Percentiles rank a stretch among this genome's conserved stretches.
phyloP scores from a whole-genome alignment of 1,140 invertebrate genomes.

The Cotesia glomerata region DNA sequence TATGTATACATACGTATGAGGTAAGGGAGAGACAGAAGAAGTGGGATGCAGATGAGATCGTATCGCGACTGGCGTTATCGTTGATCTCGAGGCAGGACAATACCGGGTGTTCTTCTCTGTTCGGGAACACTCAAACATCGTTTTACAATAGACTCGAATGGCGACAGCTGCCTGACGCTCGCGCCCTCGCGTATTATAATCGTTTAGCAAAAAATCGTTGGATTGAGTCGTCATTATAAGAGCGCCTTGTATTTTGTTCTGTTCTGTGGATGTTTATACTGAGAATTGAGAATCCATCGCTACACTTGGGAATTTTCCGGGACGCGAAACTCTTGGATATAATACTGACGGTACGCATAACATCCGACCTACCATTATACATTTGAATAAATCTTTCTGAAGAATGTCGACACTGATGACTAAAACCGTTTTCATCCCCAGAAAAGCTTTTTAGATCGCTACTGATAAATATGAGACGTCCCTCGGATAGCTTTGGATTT shows the following conservation, averaged over 20 bases:
- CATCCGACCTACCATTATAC: no score
- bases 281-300: neutral
- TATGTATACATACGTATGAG: slow-evolving; percentile 7
- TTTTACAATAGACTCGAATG: slow-evolving; percentile 57
- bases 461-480: no score
- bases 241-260: neutral
- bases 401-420: no score
- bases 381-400: no score
- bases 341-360: no score
- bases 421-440: no score
- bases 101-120: slow-evolving; percentile 60
- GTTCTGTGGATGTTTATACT: neutral
- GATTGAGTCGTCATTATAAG: neutral
- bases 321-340: no score
- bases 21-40: slow-evolving; percentile 26
- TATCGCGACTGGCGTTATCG: slow-evolving; percentile 59
- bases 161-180: slow-evolving; percentile 60
- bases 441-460: no score
- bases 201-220: slow-evolving; percentile 14
- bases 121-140: slow-evolving; percentile 61
- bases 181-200: slow-evolving; percentile 14
- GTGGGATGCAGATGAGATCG: slow-evolving; percentile 60
- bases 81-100: slow-evolving; percentile 58
- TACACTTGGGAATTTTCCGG: neutral
- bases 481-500: no score